Evolutionary conservation across 2,888 invertebrate genomes (phyloP), one percentile per base, ranked within the genome.

Genomic region (Eupithecia subfuscata): DNA sequence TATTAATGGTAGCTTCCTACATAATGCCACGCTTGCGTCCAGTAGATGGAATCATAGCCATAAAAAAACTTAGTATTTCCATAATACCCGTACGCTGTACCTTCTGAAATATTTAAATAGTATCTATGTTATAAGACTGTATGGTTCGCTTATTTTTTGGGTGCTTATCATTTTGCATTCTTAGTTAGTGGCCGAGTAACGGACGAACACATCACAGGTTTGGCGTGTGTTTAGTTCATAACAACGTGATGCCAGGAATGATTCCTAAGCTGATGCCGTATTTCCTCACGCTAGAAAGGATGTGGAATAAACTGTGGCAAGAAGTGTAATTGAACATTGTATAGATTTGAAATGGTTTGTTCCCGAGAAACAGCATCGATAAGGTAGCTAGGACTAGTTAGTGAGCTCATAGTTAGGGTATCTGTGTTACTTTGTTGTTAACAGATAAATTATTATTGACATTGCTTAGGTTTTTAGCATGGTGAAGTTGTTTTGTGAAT

Each of bases 371-470:
- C 86, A 86, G 88, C 85, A 85, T 88, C 88, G 85, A 84, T 92
- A 90, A 90, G 88, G 86, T 92, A 92, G 91, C 87, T 92, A 92
- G 91, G 90, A 82, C 83, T 89, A 88, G 89, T 90, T 89, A 92
- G 90, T 87, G 87, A 86, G 86, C 86, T 86, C 86, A 88, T 90
- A 89, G 87, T 83, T 89, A 88, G 85, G 87, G 84, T 86, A 85
- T 86, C 84, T 84, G 89, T 85, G 85, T 87, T 89, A 86, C 84
- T 89, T 87, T 85, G 88, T 90, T 91, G 87, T 86, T 85, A 75
- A 85, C 86, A 85, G 84, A 85, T 86, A 87, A 85, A 88, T 88
- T 89, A 88, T 90, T 89, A 87, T 90, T 84, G 81, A 84, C 82
- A 85, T 86, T 84, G 82, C 84, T 86, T 89, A 88, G 85, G 82